Base-by-base conservation (phyloP, 1,140 invertebrate genomes). In the Pseudoatta argentina region DNA sequence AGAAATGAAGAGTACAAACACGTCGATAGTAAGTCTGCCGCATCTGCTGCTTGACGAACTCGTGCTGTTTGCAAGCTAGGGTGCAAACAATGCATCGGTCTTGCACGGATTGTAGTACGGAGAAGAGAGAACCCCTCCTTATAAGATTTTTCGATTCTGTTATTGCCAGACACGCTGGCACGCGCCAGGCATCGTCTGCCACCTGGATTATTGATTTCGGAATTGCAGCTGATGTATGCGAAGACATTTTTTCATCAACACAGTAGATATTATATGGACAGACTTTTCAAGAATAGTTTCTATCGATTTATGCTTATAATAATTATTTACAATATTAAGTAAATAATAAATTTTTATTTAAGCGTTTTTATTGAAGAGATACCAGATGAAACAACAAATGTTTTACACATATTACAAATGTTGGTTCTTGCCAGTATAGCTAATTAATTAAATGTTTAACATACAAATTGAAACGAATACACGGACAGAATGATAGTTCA, bases 161-260 rank as follows among this genome's bases (percentile, higher is more conserved):
- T 82, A 91, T 90, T 91, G 86, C 90, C 69, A 92, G 87, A 93
- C 94, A 93, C 92, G 91, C 85, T 69, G 94, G 94, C 94, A 94
- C 94, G 93, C 88, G 94, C 91, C 94, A 89, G 81, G 79, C 86
- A 90, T 94, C 93, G 93, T 92, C 92, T 94, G 93, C 89, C 90
- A 83, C 55, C 89, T 91, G 89, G 92, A 92, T 93, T 94, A 94
- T 95, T 85, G 94, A 95, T 94, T 93, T 92, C 89, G 75, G 69
- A 86, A 59, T 48, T 76, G 75, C 91, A 91, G 89, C 86, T 91
- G 88, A 86, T 83, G 89, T 76, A 86, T 83, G 89, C 75, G 27
- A 78, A 87, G 85, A 86, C 61, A 89, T n/a, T 44, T 81, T 81
- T 53, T 44, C 18, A 64, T 72, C 77, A 59, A 85, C 55, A 18